Conservation (phyloP, 1,140 invertebrate species). For the Ceratina japonica region DNA sequence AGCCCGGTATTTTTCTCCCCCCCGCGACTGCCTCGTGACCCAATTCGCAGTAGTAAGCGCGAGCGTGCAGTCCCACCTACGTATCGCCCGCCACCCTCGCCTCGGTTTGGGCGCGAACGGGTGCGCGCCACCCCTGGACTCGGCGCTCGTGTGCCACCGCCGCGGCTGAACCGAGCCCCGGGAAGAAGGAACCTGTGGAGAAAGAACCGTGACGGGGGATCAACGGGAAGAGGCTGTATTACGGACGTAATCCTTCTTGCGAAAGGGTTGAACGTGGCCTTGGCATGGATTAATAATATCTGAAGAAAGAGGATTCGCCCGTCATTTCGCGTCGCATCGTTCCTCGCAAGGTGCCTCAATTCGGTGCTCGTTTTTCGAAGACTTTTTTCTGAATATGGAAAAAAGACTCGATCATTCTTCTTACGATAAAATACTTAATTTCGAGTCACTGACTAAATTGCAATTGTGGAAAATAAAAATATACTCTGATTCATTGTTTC, state of each 20-base stretch:
- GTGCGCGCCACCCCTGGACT: slow-evolving; percentile 13
- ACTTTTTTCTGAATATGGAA: no score
- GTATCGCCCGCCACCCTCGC: slow-evolving; percentile 28
- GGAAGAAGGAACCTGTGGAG: slow-evolving; percentile 7
- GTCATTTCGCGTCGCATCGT: not conserved
- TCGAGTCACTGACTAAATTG: no score
- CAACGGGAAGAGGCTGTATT: slow-evolving; percentile 4
- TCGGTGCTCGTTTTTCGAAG: no score
- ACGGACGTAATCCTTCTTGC: slow-evolving; percentile 40
- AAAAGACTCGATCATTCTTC: no score
- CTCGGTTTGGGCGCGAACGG: not conserved
- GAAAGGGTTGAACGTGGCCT: slow-evolving; percentile 44
- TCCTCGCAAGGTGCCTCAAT: no score
- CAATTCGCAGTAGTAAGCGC: slow-evolving; percentile 54
- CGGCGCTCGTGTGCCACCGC: no score
- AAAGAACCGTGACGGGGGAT: slow-evolving; percentile 13
- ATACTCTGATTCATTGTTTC: no score
- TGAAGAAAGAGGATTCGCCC: not conserved
- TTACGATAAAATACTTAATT: no score
- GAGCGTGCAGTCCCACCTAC: slow-evolving; percentile 33
- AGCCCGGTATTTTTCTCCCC: slow-evolving; percentile 50
- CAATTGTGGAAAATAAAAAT: no score
- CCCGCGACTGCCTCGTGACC: slow-evolving; percentile 49
- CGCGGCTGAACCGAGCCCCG: not conserved
- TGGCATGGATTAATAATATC: slow-evolving; percentile 51